Conservation (phyloP, 2,888 invertebrate genomes). For the Euplexia lucipara region DNA sequence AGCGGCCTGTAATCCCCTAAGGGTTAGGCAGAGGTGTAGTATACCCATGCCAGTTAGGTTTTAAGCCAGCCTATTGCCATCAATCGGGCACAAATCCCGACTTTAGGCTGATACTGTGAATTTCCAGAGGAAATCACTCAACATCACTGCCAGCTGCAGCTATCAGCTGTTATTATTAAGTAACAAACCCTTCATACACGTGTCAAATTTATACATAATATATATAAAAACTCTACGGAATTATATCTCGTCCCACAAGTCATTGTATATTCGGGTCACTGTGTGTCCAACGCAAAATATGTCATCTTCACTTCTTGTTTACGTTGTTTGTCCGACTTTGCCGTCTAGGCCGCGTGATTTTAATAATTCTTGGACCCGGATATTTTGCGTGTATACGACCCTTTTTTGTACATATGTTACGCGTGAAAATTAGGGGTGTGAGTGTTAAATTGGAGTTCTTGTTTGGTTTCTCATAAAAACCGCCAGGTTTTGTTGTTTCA, state of each 20-base stretch:
- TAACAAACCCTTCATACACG: not conserved
- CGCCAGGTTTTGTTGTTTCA: not conserved
- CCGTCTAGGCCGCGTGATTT: constrained; percentile 54
- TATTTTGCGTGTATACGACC: constrained; percentile 21
- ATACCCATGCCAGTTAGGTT: no score
- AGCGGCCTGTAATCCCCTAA: no score
- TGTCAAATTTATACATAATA: constrained; percentile 20
- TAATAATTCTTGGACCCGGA: constrained; percentile 59
- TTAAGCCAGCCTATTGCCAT: no score
- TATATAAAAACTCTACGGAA: constrained; percentile 36
- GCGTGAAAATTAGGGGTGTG: constrained; percentile 21
- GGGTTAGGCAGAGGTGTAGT: no score
- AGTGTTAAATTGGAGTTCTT: constrained; percentile 38
- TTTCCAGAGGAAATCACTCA: no score
- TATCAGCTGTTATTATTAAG: no score
- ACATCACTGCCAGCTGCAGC: no score
- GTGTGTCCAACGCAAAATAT: constrained; percentile 54
- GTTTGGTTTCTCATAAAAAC: not conserved
- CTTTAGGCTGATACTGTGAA: no score
- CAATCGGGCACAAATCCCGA: no score
- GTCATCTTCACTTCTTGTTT: constrained; percentile 64
- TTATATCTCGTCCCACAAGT: constrained; percentile 54
- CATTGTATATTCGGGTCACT: constrained; percentile 67
- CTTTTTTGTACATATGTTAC: constrained; percentile 36
- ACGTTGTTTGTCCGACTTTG: constrained; percentile 51